Evolutionary conservation across 2,113 vertebrate genomes (phyloP), one percentile per base, ranked within the genome.

Genomic region (Cathartes aura): DNA sequence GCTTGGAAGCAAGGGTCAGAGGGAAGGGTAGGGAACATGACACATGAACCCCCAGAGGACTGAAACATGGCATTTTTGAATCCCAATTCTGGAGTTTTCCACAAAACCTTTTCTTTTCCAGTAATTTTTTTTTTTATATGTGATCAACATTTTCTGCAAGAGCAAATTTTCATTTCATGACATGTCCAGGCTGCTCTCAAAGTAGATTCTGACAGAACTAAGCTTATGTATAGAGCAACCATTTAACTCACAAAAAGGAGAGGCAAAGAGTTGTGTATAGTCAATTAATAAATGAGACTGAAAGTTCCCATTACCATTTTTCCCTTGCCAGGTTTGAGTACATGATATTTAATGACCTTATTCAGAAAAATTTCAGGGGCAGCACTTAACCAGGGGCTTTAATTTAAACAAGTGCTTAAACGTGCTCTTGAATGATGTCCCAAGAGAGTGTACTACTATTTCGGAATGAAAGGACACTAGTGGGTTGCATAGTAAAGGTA

Each of bases 271-370:
- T 64, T 88, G 72, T 73, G 34, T 59, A 34, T 30, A 85, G 76
- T 62, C 93, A 73, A 73, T 90, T 86, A 96, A 93, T 58, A 91
- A 89, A 94, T 48, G 81, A 89, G 87, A 62, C 71, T 60, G 45
- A 55, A 83, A 64, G 84, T 62, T 83, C 43, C 42, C 50, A 53
- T 87, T 94, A n/a, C 23, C 45, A 63, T 74, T 94, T 93, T 81
- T 83, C 67, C 71, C 52, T 73, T 81, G 47, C 67, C 45, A 76
- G 55, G 94, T 97, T 85, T 58, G 58, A 90, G 62, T 50, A 90
- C 23, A 17, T 36, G 74, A 43, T 88, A 86, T 86, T 93, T 96
- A 90, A 86, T 82, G 42, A 75, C 81, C 60, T 94, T 63, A 68
- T 79, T 89, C 76, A 83, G 74, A 74, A 94, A 88, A 86, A 72